These are phyloP conservation scores for Amblyjoppa fuscipennis DNA, from an alignment of 2,888 invertebrate genomes.

Conservation along the genomic window DNA sequence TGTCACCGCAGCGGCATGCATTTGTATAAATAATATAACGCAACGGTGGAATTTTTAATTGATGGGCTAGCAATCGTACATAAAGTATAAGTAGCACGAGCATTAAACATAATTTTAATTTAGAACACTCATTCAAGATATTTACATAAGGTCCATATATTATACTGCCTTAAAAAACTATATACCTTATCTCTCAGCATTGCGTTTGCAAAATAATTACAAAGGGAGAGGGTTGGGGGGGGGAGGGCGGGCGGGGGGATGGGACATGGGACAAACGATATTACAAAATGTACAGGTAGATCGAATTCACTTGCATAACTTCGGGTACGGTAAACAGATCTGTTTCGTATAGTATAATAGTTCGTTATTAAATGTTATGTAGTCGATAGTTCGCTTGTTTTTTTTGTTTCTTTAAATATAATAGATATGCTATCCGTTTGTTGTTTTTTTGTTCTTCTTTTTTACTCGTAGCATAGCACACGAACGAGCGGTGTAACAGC, in stretches of 20 bases:
- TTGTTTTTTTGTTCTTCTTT: conserved; percentile 31
- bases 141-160: conserved; percentile 83
- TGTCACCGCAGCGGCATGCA: neutral
- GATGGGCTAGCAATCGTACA: conserved; percentile 42
- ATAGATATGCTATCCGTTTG: conserved; percentile 36
- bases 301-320: conserved; percentile 79
- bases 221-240: conserved; percentile 74
- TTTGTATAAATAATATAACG: conserved; percentile 1
- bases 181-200: conserved; percentile 77
- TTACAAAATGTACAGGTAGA: conserved; percentile 84
- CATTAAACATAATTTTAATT: conserved; percentile 84
- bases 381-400: conserved; percentile 45
- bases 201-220: conserved; percentile 80
- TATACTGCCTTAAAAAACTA: conserved; percentile 82
- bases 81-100: conserved; percentile 73
- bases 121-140: conserved; percentile 84
- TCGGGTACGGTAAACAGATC: conserved; percentile 71
- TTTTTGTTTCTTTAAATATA: conserved; percentile 47
- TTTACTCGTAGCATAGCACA: conserved; percentile 33
- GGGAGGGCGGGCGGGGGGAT: neutral
- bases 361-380: conserved; percentile 50
- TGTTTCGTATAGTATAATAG: conserved; percentile 60
- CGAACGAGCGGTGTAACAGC: conserved; percentile 30
- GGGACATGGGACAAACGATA: conserved; percentile 73
- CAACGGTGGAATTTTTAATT: neutral